Percentiles rank a stretch among this genome's conserved stretches.
phyloP scores from a whole-genome alignment of 2,797 vertebrate species.

The Staurois parvus region DNA sequence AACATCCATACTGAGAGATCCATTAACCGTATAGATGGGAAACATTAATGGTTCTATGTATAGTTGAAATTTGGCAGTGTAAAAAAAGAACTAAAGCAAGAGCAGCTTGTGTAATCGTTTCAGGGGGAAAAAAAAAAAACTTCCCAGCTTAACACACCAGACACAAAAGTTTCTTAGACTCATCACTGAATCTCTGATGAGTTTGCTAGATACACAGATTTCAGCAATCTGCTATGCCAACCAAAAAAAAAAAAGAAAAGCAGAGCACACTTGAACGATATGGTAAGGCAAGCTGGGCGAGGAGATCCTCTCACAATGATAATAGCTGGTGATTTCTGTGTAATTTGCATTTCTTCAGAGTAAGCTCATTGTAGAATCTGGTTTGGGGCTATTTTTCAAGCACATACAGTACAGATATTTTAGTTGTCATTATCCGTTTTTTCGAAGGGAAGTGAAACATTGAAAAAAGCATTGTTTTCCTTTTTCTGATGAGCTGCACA shows the following conservation, averaged over 20 bases:
- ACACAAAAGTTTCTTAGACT: conserved; percentile 36
- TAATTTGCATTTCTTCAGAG: conserved; percentile 60
- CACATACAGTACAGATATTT: conserved; percentile 59
- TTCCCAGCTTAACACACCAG: neutral
- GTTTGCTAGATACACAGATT: conserved; percentile 41
- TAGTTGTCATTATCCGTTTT: conserved; percentile 54
- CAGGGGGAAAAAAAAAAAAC: neutral
- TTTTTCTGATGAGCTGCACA: conserved; percentile 54
- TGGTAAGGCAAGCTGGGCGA: conserved; percentile 38
- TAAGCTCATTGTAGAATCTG: conserved; percentile 62
- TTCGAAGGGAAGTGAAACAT: conserved; percentile 52
- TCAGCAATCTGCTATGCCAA: conserved; percentile 49
- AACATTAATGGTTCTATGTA: neutral
- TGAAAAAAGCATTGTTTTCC: conserved; percentile 53
- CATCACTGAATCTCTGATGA: conserved; percentile 38
- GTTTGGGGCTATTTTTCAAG: conserved; percentile 63
- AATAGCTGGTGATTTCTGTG: conserved; percentile 60
- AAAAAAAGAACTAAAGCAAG: neutral
- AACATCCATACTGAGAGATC: neutral
- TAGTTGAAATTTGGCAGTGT: neutral
- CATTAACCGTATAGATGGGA: neutral
- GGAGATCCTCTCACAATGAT: conserved; percentile 55
- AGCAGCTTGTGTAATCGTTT: neutral
- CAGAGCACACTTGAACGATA: conserved; percentile 37
- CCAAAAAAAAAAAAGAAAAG: conserved; percentile 22